Base-by-base conservation (phyloP, 2,797 vertebrate genomes). In the Benthosema pterotum region DNA sequence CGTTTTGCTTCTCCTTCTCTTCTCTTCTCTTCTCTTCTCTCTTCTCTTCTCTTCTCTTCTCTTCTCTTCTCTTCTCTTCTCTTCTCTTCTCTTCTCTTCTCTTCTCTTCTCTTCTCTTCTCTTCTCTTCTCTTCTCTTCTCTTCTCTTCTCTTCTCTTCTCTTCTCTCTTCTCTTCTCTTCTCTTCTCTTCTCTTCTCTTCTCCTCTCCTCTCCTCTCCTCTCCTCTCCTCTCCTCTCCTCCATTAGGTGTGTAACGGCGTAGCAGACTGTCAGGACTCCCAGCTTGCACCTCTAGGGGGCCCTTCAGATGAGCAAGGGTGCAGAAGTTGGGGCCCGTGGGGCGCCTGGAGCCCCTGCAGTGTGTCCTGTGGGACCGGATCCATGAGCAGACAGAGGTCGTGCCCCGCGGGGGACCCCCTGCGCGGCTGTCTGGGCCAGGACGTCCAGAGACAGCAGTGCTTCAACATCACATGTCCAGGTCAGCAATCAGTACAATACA, bases 291-390 rank as follows among this genome's bases (percentile, higher is more conserved):
- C 62, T 0, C 60, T 38, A 0, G 77, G 63, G 14, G 60, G 57
- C 5, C 74, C 88, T 2, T 82, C 72, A 0, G 96, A 93, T 61
- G 96, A 94, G 85, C 68, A 67, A 63, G 87, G 62, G 63, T 96
- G 94, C 22, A 91, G 88, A 5, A 80, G 65, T 4, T 98, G 96
- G 96, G 83, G 86, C 1, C 51, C 88, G 5, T 97, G 96, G 96
- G 90, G 87, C 0, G 64, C 83, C 0, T 97, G 96, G 96, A 90
- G 85, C 2, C 11, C 78, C 1, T 98, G 96, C 79, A 95, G 89
- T 52, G 74, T 0, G 11, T 90, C 92, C 0, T 96, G 95, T 11
- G 95, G 94, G 12, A 76, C 90, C 0, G 94, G 95, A 3, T 70
- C 65, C 9, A 93, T 87, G 87, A 85, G 42, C 50, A 83, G 93